Conservation (phyloP, 2,797 vertebrate genomes). For the Acrossocheilus wenchowensis region DNA sequence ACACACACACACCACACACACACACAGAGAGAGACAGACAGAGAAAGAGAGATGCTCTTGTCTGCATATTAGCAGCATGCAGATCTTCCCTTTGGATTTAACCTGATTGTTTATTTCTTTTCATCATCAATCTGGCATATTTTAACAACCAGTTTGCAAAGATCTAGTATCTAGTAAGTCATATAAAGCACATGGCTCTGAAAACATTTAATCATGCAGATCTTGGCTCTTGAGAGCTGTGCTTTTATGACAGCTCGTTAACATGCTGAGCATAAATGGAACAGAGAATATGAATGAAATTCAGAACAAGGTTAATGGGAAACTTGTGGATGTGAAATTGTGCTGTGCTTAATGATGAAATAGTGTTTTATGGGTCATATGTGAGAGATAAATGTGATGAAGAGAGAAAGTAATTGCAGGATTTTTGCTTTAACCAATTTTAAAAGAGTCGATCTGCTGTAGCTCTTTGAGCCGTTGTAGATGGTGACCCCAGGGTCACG, state of each 20-base stretch:
- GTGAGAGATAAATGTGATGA: background rate
- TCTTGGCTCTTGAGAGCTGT: conserved; percentile 1
- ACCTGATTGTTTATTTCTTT: background rate
- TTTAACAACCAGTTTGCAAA: background rate
- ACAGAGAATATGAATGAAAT: conserved; percentile 12
- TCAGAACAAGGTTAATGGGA: background rate
- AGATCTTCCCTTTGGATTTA: background rate
- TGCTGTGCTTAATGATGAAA: background rate
- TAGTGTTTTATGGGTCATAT: background rate
- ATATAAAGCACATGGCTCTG: background rate
- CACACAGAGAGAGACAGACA: background rate
- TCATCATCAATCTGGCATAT: background rate
- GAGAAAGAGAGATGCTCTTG: background rate
- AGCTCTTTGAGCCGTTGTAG: too few species aligned
- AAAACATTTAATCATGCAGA: background rate
- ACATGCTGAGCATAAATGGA: background rate
- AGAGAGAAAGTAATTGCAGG: background rate
- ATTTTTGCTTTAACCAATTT: conserved; percentile 1
- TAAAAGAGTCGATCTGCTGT: background rate
- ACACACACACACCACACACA: background rate
- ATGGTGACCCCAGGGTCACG: conserved; percentile 20
- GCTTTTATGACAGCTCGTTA: conserved; percentile 5
- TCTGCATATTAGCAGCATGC: background rate
- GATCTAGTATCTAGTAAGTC: background rate
- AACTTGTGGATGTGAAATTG: background rate